Evolutionary conservation across 1,140 invertebrate genomes (phyloP).

Genomic region (Philopotamus ludificatus): DNA sequence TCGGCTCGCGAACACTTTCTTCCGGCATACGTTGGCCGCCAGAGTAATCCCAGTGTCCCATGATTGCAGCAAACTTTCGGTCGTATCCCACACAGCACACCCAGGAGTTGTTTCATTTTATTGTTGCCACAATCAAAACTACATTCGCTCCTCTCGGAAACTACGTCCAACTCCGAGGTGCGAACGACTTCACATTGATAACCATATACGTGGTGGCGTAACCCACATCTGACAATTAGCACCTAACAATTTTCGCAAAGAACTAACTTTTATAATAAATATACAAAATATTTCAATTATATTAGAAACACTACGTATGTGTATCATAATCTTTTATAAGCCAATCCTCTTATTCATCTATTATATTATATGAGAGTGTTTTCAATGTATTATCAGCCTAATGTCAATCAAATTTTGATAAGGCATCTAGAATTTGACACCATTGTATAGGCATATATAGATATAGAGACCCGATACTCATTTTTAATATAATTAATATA

Average conservation of each 20-base stretch:
- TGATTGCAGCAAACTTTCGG: constrained; percentile 7
- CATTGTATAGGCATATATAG: too few relatives aligned
- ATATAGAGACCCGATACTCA: too few relatives aligned
- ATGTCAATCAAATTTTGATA: constrained; percentile 16
- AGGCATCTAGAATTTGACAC: constrained; percentile 14
- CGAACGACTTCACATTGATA: constrained; percentile 2
- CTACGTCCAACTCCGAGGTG: too few relatives aligned
- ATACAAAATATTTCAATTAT: neutral
- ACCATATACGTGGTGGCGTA: neutral
- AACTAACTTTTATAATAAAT: neutral
- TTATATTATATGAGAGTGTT: neutral
- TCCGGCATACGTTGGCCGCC: constrained; percentile 1
- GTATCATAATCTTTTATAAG: neutral
- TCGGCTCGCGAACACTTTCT: neutral
- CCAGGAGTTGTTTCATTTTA: constrained; percentile 9
- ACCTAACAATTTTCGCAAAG: neutral
- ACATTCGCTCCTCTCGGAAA: neutral
- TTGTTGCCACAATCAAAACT: constrained; percentile 11
- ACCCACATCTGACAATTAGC: neutral
- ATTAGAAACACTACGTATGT: neutral
- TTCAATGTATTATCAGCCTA: constrained; percentile 12
- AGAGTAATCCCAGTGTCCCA: neutral
- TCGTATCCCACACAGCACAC: constrained; percentile 5
- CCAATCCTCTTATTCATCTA: neutral
- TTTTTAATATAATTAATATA: too few relatives aligned